Evolutionary conservation across 2,888 invertebrate genomes (phyloP).

Genomic region (Hetaerina titia): DNA sequence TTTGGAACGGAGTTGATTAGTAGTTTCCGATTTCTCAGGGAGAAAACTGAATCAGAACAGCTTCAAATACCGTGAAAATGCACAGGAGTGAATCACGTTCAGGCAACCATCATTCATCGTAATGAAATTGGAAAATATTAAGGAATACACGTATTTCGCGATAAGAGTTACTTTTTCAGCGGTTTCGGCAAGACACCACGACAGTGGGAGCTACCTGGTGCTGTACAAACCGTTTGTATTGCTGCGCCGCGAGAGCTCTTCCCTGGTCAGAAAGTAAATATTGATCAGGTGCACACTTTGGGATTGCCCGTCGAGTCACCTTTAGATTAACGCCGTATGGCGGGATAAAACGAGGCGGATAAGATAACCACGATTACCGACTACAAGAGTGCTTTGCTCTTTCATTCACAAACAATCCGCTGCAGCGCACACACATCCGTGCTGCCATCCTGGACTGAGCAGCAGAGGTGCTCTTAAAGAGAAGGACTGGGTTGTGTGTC

Average conservation of each 20-base stretch:
- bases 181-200: neutral
- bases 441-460: too few species aligned
- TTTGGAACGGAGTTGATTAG: too few species aligned
- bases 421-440: neutral
- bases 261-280: neutral
- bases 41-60: too few species aligned
- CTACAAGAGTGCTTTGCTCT: neutral
- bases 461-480: too few species aligned
- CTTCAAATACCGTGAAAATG: too few species aligned
- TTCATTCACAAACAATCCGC: neutral
- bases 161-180: neutral
- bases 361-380: neutral
- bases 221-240: neutral
- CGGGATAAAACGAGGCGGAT: neutral
- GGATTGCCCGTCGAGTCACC: neutral
- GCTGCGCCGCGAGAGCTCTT: neutral
- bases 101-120: too few species aligned
- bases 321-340: neutral
- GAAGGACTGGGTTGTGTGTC: too few species aligned
- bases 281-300: neutral
- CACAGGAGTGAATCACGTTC: too few species aligned
- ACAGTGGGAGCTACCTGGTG: neutral
- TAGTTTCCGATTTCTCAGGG: too few species aligned
- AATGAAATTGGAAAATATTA: too few species aligned
- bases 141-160: too few species aligned